phyloP scores from a whole-genome alignment of 2,113 vertebrate species.

The Tylochromis polylepis region DNA sequence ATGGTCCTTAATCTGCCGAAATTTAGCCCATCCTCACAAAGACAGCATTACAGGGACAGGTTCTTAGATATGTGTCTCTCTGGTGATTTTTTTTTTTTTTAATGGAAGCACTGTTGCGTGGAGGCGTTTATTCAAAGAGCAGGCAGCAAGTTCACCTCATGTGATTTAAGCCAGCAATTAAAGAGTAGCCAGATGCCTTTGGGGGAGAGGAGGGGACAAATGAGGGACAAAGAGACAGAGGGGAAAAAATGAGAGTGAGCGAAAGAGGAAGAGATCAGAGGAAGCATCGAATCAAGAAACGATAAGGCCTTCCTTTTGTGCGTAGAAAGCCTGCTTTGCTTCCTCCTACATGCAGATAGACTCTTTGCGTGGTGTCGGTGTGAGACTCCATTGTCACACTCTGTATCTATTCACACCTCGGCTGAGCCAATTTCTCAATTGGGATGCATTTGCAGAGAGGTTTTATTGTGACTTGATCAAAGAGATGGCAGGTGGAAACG shows the following conservation, averaged over 20 bases:
- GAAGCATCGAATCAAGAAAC: neutral
- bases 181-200: neutral
- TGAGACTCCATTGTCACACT: neutral
- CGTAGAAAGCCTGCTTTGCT: neutral
- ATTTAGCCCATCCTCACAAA: neutral
- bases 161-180: constrained; percentile 35
- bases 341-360: neutral
- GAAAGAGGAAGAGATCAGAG: neutral
- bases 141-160: constrained; percentile 2
- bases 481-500: neutral
- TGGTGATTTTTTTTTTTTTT: neutral
- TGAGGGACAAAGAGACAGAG: neutral
- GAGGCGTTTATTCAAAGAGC: constrained; percentile 23
- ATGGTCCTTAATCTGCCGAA: neutral
- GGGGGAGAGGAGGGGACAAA: neutral
- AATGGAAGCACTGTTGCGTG: constrained; percentile 18
- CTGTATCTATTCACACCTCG: neutral
- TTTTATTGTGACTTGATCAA: constrained; percentile 18
- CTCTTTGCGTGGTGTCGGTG: neutral
- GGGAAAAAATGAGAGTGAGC: too few species aligned
- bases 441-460: neutral
- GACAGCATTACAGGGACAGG: neutral
- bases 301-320: constrained; percentile 1
- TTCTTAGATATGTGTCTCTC: neutral
- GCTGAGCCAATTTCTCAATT: neutral